Conservation (phyloP, 2,113 vertebrate genomes). For the Macaca mulatta region DNA sequence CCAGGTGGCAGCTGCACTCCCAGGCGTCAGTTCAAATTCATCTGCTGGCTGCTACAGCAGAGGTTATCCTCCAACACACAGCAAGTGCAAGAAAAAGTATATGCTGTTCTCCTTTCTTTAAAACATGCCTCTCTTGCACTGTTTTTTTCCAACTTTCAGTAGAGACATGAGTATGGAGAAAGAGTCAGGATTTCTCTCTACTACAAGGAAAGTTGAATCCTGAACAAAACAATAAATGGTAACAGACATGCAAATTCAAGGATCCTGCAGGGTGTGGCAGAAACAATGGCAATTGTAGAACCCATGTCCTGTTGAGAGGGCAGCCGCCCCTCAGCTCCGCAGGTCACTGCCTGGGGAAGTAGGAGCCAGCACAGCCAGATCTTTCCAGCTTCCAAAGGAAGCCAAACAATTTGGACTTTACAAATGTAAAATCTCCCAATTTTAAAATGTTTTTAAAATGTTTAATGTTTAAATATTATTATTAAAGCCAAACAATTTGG, state of each 20-base stretch:
- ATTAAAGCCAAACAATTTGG: background rate
- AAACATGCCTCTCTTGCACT: background rate
- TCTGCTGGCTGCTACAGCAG: fast-evolving
- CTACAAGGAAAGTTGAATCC: background rate
- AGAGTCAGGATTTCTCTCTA: background rate
- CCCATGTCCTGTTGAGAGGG: background rate
- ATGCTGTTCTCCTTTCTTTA: fast-evolving
- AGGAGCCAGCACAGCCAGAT: too few species aligned
- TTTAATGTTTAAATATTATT: background rate
- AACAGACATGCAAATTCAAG: background rate
- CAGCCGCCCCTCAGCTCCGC: fast-evolving
- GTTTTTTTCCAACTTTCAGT: background rate
- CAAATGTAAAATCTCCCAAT: background rate
- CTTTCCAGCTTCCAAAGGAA: background rate
- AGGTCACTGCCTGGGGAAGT: fast-evolving
- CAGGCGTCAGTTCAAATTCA: background rate
- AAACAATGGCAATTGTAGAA: background rate
- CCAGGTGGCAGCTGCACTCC: background rate
- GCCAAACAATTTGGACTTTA: background rate
- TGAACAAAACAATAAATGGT: background rate
- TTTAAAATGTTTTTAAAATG: background rate
- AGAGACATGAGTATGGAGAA: background rate
- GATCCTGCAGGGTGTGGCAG: background rate
- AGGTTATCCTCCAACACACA: too few species aligned
- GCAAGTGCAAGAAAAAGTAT: background rate